A percentile compares a stretch with the other conserved stretches of the same genome.
These are phyloP conservation scores for Bombus superbus DNA, from an alignment of 1,140 invertebrate species.

Conservation along the genomic window DNA sequence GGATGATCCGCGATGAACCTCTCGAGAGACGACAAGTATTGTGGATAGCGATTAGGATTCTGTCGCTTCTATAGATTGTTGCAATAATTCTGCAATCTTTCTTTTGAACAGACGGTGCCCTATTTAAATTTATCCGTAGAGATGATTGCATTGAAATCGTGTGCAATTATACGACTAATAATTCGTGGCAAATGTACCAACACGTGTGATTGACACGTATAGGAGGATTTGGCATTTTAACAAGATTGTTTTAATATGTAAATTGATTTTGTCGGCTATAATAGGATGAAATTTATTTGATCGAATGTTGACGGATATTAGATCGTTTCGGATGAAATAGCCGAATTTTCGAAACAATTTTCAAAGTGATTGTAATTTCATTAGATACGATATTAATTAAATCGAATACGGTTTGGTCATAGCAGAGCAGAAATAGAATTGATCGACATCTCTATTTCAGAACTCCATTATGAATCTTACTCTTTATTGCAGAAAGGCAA, in stretches of 20 bases:
- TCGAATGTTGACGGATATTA: background rate
- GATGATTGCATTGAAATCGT: background rate
- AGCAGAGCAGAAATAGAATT: background rate
- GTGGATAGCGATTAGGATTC: conserved; percentile 41
- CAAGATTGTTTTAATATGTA: background rate
- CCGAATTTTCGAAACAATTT: background rate
- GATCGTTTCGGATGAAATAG: background rate
- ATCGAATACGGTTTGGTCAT: no score
- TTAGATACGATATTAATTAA: background rate
- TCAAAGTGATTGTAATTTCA: background rate
- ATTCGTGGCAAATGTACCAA: no score
- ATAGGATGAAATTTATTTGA: background rate
- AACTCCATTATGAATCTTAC: background rate
- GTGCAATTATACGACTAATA: background rate
- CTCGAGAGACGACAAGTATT: background rate
- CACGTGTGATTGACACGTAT: background rate
- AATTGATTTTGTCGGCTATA: no score
- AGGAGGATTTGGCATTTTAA: background rate
- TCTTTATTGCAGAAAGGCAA: background rate
- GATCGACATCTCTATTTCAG: no score
- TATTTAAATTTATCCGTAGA: background rate
- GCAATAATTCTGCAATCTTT: background rate
- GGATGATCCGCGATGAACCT: conserved; percentile 44
- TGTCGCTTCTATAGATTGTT: background rate
- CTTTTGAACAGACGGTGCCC: background rate